phyloP scores from a whole-genome alignment of 2,888 invertebrate genomes.

The Sarcophaga caerulescens region DNA sequence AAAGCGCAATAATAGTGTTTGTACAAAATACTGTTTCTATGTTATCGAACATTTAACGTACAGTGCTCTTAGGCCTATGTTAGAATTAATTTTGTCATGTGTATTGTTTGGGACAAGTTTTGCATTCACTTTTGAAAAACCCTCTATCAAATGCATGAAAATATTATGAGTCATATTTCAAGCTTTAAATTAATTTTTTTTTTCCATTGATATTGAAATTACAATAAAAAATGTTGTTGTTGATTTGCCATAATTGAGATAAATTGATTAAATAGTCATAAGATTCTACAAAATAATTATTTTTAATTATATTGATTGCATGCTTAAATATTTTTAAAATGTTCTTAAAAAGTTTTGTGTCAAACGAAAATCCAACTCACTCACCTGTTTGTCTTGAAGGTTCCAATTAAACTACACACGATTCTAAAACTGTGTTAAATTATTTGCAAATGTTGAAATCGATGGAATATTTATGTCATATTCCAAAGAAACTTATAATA shows the following conservation, averaged over 20 bases:
- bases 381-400: slow-evolving; percentile 25
- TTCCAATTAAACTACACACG: neutral
- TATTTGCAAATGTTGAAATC: neutral
- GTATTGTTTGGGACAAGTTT: no score
- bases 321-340: neutral
- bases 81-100: no score
- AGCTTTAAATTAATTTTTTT: slow-evolving; percentile 1
- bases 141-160: neutral
- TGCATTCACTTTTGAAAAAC: neutral
- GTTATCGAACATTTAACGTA: no score
- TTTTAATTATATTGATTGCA: neutral
- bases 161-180: slow-evolving; percentile 38
- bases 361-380: neutral
- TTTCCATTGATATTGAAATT: neutral
- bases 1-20: no score
- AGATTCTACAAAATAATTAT: neutral
- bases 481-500: slow-evolving; percentile 46
- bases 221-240: slow-evolving; percentile 2
- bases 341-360: neutral
- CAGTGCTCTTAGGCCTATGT: no score
- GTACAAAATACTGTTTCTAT: no score
- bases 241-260: slow-evolving; percentile 8
- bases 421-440: neutral
- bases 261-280: neutral
- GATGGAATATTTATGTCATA: slow-evolving; percentile 47